A percentile compares a stretch with the other conserved stretches of the same genome.
These are phyloP conservation scores for Panopea generosa DNA, from an alignment of 2,888 invertebrate species.

Conservation along the genomic window DNA sequence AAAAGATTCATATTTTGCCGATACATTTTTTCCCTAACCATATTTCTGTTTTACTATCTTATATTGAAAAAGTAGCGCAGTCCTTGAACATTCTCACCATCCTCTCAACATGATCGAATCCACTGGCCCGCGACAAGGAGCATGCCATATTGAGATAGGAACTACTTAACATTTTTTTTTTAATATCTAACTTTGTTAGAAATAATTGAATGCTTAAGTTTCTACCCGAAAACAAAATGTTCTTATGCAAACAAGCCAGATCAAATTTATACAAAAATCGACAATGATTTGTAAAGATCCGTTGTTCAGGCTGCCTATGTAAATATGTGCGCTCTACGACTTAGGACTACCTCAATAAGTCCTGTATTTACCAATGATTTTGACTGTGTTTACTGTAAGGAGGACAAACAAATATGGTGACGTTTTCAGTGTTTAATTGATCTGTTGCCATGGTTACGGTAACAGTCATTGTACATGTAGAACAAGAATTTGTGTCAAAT, in stretches of 20 bases:
- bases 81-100: too few relatives aligned
- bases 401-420: slow-evolving; percentile 49
- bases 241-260: slow-evolving; percentile 44
- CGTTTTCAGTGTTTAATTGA: slow-evolving; percentile 27
- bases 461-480: neutral
- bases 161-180: too few relatives aligned
- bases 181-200: slow-evolving; percentile 9
- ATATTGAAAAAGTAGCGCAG: too few relatives aligned
- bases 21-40: too few relatives aligned
- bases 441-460: slow-evolving; percentile 23
- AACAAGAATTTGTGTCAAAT: too few relatives aligned
- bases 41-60: too few relatives aligned
- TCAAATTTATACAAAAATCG: slow-evolving; percentile 46
- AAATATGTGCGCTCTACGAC: slow-evolving; percentile 30
- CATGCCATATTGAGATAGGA: too few relatives aligned
- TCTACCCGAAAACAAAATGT: slow-evolving; percentile 20
- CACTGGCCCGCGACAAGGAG: too few relatives aligned
- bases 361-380: slow-evolving; percentile 44
- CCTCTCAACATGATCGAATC: too few relatives aligned
- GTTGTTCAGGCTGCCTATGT: slow-evolving; percentile 33
- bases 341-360: slow-evolving; percentile 32
- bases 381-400: slow-evolving; percentile 44
- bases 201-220: slow-evolving; percentile 4
- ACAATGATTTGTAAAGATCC: slow-evolving; percentile 45
- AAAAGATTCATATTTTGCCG: too few relatives aligned